phyloP scores from a whole-genome alignment of 37 sponge, comb jelly and placozoan species.

The Eunapius fragilis region DNA sequence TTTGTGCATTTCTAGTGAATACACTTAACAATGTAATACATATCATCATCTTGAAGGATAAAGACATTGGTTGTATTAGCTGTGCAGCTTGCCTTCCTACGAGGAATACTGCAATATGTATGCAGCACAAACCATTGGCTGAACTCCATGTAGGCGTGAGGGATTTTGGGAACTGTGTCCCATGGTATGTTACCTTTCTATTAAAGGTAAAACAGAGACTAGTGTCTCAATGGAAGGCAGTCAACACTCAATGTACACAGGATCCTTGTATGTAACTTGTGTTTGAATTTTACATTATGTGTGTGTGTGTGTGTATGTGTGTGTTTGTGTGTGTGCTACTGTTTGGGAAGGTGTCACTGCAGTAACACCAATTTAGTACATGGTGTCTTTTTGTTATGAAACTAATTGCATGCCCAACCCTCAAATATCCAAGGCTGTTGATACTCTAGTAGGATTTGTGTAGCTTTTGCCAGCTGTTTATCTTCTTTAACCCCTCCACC shows the following conservation, averaged over 20 bases:
- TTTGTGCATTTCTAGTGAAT: too few relatives aligned
- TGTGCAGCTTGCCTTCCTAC: not conserved
- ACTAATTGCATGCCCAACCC: too few relatives aligned
- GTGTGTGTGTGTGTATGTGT: too few relatives aligned
- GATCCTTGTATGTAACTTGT: not conserved
- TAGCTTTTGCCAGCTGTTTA: not conserved
- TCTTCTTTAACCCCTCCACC: too few relatives aligned
- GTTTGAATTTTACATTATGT: too few relatives aligned
- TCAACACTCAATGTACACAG: not conserved
- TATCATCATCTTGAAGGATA: not conserved
- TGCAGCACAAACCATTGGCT: not conserved
- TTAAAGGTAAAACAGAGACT: constrained; percentile 37
- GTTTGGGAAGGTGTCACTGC: too few relatives aligned
- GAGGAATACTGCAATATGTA: not conserved
- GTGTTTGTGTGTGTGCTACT: too few relatives aligned
- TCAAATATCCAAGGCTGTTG: too few relatives aligned
- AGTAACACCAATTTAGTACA: too few relatives aligned
- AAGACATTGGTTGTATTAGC: not conserved
- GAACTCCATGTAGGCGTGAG: constrained; percentile 21
- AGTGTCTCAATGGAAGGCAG: constrained; percentile 9
- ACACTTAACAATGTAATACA: not conserved
- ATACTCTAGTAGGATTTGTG: not conserved
- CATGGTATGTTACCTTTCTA: not conserved
- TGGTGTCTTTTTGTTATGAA: too few relatives aligned
- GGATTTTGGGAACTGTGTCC: not conserved